Evolutionary conservation across 2,797 vertebrate genomes (phyloP).

Genomic region (Anabas testudineus): DNA sequence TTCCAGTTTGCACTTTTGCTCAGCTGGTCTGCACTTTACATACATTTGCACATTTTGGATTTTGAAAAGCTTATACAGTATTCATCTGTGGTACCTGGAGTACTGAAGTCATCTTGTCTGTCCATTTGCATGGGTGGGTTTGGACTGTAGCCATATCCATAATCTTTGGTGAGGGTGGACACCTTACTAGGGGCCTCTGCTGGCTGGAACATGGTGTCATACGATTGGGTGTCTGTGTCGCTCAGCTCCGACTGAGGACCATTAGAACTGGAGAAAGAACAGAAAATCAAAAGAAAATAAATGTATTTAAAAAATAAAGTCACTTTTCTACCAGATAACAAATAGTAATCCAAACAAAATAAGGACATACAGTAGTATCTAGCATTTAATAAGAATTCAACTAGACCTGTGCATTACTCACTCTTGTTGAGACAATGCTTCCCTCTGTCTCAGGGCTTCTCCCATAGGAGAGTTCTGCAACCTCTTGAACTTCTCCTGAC

Average conservation of each 20-base stretch:
- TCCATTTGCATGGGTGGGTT: slow-evolving; percentile 32
- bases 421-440: slow-evolving; percentile 73
- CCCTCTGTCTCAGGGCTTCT: slow-evolving; percentile 86
- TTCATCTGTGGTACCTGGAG: slow-evolving; percentile 55
- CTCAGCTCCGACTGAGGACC: slow-evolving; percentile 67
- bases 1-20: background rate
- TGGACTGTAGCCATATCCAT: slow-evolving; percentile 41
- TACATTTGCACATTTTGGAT: background rate
- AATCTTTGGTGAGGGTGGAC: slow-evolving; percentile 23
- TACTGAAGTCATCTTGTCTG: slow-evolving; percentile 50
- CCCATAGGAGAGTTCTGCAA: slow-evolving; percentile 92
- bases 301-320: background rate
- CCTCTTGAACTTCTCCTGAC: slow-evolving; percentile 91
- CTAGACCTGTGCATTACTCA: slow-evolving; percentile 72
- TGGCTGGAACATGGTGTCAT: slow-evolving; percentile 65
- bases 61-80: background rate
- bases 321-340: background rate
- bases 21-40: background rate
- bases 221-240: slow-evolving; percentile 60
- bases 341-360: too few species aligned
- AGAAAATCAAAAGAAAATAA: slow-evolving; percentile 1
- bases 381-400: too few species aligned
- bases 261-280: slow-evolving; percentile 34
- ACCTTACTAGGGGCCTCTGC: slow-evolving; percentile 36
- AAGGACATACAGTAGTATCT: too few species aligned